Base-by-base conservation (phyloP, 2,888 invertebrate genomes). In the Matsumyia berberina region DNA sequence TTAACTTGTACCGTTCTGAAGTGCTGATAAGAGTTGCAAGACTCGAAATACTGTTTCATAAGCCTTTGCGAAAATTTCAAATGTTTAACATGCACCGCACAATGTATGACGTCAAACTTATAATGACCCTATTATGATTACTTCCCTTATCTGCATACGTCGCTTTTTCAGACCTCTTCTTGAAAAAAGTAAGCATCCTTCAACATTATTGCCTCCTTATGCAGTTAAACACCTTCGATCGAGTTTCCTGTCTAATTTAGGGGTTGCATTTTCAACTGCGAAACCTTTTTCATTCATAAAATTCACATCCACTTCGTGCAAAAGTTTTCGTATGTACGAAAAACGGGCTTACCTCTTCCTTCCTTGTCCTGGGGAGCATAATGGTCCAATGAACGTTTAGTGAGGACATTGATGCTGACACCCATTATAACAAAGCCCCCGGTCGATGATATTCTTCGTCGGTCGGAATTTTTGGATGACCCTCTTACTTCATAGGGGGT, bases 361-460 rank as follows among this genome's bases (percentile, higher is more conserved):
- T 95, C 96, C 95, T 96, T 96, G 96, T 96, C 95, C 95, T 92
- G 95, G 96, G 96, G 96, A 96, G 96, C 96, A 94, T 93, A 95
- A 94, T 95, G 85, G 94, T 94, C 93, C 96, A 93, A 94, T 95
- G 96, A 96, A 94, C 96, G 95, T 94, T 88, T 94, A 95, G 96
- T 95, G 96, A 96, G 96, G 93, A 93, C 94, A 95, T 94, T 95
- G 93, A 93, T 96, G 96, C 96, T 96, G 94, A 94, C 95, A 95
- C 95, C 95, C 93, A 86, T 70, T 70, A 92, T 90, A 92, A 92
- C 90, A 77, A 62, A 86, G 60, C 77, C 86, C 88, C 86, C 86
- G 83, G 53, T 83, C 80, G 81, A 92, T 90, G 91, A 64, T 46
- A 55, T 6, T 12, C 31, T 62, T 92, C 86, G 89, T 90, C 92